Evolutionary conservation across 1,140 invertebrate genomes (phyloP).

Genomic region (Schmidtea mediterranea): DNA sequence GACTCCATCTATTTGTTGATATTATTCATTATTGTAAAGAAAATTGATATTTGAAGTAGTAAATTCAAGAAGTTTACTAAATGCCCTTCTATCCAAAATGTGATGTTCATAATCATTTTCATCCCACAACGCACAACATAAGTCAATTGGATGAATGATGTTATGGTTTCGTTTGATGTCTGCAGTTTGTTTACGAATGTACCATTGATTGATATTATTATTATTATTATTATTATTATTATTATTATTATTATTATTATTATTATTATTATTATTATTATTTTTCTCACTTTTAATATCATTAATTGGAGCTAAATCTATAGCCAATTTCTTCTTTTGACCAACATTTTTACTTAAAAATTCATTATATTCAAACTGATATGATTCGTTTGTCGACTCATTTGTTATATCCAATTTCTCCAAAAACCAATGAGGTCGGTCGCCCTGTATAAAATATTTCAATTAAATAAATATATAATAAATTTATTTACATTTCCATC

Average conservation of each 20-base stretch:
- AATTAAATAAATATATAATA: too few species aligned
- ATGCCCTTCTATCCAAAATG: too few species aligned
- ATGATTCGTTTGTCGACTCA: conserved; percentile 17
- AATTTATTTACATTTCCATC: conserved; percentile 16
- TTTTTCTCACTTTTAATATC: conserved; percentile 14
- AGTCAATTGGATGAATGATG: too few species aligned
- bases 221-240: too few species aligned
- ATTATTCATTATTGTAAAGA: conserved; percentile 20
- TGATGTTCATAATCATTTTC: too few species aligned
- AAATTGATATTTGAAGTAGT: too few species aligned
- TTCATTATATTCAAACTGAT: conserved; percentile 17
- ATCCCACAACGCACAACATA: too few species aligned
- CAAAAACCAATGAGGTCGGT: conserved; percentile 4
- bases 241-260: not conserved
- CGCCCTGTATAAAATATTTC: not conserved
- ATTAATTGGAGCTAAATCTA: conserved; percentile 17
- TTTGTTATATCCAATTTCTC: conserved; percentile 18
- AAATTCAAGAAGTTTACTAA: too few species aligned
- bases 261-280: conserved; percentile 13
- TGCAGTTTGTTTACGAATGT: too few species aligned
- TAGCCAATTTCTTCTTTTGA: conserved; percentile 10
- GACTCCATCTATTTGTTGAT: too few species aligned
- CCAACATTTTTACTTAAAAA: conserved; percentile 19
- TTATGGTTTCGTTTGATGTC: too few species aligned
- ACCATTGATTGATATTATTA: too few species aligned